phyloP scores from a whole-genome alignment of 2,113 vertebrate genomes.

The Sclerurus mexicanus region DNA sequence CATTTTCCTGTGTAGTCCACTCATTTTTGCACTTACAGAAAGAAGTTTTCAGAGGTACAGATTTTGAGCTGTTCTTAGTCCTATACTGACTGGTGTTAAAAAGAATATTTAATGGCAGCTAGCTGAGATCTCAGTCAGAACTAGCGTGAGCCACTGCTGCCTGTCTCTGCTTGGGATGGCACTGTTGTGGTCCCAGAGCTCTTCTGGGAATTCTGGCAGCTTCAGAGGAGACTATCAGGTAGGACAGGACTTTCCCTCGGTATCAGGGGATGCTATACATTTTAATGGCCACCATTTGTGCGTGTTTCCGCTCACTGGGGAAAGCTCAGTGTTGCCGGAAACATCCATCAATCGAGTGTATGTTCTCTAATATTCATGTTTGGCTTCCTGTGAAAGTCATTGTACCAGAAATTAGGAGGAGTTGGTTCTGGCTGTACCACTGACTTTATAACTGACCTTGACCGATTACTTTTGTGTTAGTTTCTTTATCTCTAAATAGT shows the following conservation, averaged over 20 bases:
- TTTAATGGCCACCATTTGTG: not conserved
- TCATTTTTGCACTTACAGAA: not conserved
- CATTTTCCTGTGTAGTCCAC: accelerated
- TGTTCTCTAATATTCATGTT: not conserved
- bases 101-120: not conserved
- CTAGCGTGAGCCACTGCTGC: not conserved
- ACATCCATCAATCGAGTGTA: not conserved
- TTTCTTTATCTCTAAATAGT: not conserved
- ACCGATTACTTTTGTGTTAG: not conserved
- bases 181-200: not conserved
- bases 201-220: not conserved
- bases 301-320: not conserved
- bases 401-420: not conserved
- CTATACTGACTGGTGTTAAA: not conserved
- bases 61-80: not conserved
- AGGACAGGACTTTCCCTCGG: not conserved
- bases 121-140: not conserved
- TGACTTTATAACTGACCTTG: not conserved
- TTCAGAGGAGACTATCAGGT: not conserved
- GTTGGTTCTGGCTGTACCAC: not conserved
- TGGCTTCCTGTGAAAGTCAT: not conserved
- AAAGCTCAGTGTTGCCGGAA: not conserved
- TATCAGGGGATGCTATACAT: not conserved
- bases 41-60: not conserved
- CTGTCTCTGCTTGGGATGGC: not conserved